Evolutionary conservation across 2,888 invertebrate genomes (phyloP), one percentile per base, ranked within the genome.

Genomic region (Elegia similella): DNA sequence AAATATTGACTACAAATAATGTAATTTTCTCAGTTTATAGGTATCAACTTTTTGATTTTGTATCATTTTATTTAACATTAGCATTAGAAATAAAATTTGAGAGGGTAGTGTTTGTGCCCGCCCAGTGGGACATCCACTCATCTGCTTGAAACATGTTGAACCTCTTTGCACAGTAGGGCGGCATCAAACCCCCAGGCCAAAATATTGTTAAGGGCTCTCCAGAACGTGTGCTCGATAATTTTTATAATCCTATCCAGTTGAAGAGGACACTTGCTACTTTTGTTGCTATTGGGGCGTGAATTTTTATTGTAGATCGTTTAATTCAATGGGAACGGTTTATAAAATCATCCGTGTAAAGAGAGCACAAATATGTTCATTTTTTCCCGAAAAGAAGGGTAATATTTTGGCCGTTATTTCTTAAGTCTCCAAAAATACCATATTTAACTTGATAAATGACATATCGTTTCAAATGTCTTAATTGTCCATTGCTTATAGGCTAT

Each of bases 161-260:
- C 70, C 58, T 69, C 64, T 78, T 59, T 57, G 67, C 70, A 70
- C 77, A 79, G 73, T 69, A 73, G 73, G 73, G 59, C 63, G 57
- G 60, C 62, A 34, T 10, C 56, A 56, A 65, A 61, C 75, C 84
- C 74, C 69, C 71, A 60, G 78, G 82, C 73, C 80, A 69, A 81
- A 88, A 86, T 80, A 86, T 74, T 73, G 75, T 72, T 56, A 67
- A 86, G 86, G 63, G 75, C 73, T 60, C 84, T 85, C 67, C 63
- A 66, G 66, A 73, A 76, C 76, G 74, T 82, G 80, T 80, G 76
- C 67, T 73, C 73, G 65, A 78, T 86, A 84, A 86, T 82, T 86
- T 86, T 84, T 83, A 82, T 82, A 84, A 78, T 69, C 66, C 81
- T 68, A 62, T 77, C 42, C 63, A 55, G 46, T 55, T 55, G 15